Base-by-base conservation (phyloP, 2,113 vertebrate genomes). In the Aptenodytes patagonicus region DNA sequence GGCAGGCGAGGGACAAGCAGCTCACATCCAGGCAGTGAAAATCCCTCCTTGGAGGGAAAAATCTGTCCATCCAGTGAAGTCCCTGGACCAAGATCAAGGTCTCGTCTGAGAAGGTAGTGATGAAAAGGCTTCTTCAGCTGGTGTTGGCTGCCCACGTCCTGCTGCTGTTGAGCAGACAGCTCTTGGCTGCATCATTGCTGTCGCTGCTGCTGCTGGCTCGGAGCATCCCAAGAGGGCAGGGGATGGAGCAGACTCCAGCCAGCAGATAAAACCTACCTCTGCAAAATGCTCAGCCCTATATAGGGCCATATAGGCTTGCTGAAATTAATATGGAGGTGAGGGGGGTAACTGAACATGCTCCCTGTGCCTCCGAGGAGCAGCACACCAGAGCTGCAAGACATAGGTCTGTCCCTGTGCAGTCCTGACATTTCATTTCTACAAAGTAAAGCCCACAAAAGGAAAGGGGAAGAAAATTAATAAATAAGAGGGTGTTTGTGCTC, bases 281-380 rank as follows among this genome's bases (percentile, higher is more conserved):
- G 65, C 17, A 46, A 28, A 34, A 46, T 8, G 13, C 52, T 46
- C 76, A 78, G 71, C 71, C 76, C 70, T 42, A 4, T 3, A 1
- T 1, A 2, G 69, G 52, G 13, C 83, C 57, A 2, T 21, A 19
- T 9, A 8, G 52, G 22, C 36, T 28, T 31, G 34, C 54, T 77
- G 80, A 58, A 73, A 28, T 12, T 0, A 15, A 3, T 8, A 0
- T 0, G 28, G 80, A 78, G 31, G 11, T 21, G 65, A 51, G 49
- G 54, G 54, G 32, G 62, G 17, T 17, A 3, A 9, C 17, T 31
- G 89, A 9, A 32, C 3, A 3, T 2, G 1, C 25, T 65, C 51
- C 60, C 25, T 25, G 57, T 40, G 25, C 51, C 58, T 65, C 40
- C 1, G 1, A n/a, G 69, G 46, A 68, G 22, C 38, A 40, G 71